Evolutionary conservation across 2,113 vertebrate genomes (phyloP), one percentile per base, ranked within the genome.

Genomic region (Nerophis lumbriciformis): DNA sequence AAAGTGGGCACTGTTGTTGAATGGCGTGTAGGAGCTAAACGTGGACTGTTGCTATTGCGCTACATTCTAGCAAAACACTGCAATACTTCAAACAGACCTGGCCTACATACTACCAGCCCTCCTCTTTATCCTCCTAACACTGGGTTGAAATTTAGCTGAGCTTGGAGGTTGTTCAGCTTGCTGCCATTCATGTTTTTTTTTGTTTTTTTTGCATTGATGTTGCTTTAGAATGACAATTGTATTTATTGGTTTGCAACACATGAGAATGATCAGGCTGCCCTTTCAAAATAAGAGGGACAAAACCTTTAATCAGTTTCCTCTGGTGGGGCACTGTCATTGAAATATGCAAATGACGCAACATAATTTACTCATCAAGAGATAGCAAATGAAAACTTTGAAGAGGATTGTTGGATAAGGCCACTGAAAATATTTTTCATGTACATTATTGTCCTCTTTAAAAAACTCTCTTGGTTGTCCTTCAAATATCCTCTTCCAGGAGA

Each of bases 341-440:
- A 88, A 85, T 83, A 82, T 85, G 83, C 76, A 82, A 86, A 88
- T 83, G 4, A 52, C 8, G 67, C 48, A 65, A 85, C 80, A 76
- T 78, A 84, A 73, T 42, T 42, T 8, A 42, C 6, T 42, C 39
- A 42, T 42, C 39, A 42, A 63, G 69, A 63, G 67, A 52, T 68
- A 76, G 45, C 48, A 28, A 77, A 65, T 48, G 51, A 69, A 65
- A 54, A 50, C 59, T 57, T 72, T 63, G 50, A 79, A 68, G 68
- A 65, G 73, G 67, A 71, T 39, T 66, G 69, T 75, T 76, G 82
- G 83, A 86, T 79, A 83, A 87, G 67, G 44, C 63, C 37, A 58
- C 38, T 45, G 53, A 28, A 58, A 53, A 59, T 76, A 56, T 55
- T 62, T 52, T 61, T 35, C 2, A 35, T 69, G 75, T 42, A 56